phyloP scores from a whole-genome alignment of 2,113 vertebrate genomes.

The Thermophis baileyi region DNA sequence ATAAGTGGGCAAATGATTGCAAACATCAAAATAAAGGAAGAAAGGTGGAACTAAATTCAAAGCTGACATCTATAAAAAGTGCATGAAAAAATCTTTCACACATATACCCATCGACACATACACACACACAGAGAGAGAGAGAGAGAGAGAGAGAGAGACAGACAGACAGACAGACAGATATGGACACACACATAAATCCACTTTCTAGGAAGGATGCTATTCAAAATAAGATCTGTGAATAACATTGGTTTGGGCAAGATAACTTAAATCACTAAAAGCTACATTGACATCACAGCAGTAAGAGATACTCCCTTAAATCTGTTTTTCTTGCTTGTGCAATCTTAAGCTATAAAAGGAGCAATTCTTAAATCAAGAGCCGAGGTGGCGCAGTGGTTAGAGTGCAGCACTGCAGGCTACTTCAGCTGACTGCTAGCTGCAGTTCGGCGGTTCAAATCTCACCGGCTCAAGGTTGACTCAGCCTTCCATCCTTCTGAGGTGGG shows the following conservation, averaged over 20 bases:
- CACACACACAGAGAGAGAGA: no score
- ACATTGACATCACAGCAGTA: not conserved
- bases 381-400: no score
- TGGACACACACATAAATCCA: not conserved
- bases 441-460: no score
- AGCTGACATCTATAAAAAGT: not conserved
- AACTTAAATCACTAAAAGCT: not conserved
- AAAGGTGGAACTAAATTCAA: not conserved
- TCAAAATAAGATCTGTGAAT: not conserved
- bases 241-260: not conserved
- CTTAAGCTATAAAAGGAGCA: constrained; percentile 26
- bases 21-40: not conserved
- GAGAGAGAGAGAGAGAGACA: no score
- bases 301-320: constrained; percentile 19
- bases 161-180: no score
- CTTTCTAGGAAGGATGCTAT: not conserved
- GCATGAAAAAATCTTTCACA: not conserved
- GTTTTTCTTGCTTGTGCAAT: constrained; percentile 42
- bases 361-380: constrained; percentile 60
- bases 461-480: no score
- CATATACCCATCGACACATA: no score
- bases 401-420: no score
- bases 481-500: no score
- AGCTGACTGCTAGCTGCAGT: no score
- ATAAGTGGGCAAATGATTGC: not conserved